Percentiles rank a stretch among this genome's conserved stretches.
phyloP scores from a whole-genome alignment of 2,113 vertebrate species.

The Hyaena hyaena region DNA sequence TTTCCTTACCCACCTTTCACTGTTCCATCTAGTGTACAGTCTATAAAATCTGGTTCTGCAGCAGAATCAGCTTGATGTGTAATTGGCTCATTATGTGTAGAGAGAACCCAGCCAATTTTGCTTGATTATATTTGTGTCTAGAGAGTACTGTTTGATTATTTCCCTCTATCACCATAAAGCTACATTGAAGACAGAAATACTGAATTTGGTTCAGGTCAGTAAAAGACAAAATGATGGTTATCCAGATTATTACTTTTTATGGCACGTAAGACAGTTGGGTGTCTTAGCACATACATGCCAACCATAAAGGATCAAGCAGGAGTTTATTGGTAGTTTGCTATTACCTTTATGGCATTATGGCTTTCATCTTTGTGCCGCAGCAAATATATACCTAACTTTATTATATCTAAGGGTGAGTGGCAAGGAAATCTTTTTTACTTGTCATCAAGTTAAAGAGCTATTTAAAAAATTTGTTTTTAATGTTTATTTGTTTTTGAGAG shows the following conservation, averaged over 20 bases:
- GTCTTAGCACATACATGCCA: background rate
- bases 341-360: background rate
- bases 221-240: conserved; percentile 59
- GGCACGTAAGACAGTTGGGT: background rate
- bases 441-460: background rate
- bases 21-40: background rate
- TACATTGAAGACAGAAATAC: background rate
- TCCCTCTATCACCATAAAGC: background rate
- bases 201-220: conserved; percentile 61
- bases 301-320: background rate
- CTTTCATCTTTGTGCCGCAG: background rate
- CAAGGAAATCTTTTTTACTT: background rate
- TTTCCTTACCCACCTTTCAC: background rate
- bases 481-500: background rate
- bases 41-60: conserved; percentile 17
- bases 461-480: too few relatives aligned
- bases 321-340: background rate
- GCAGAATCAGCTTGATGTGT: background rate
- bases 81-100: conserved; percentile 30
- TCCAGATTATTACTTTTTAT: conserved; percentile 56
- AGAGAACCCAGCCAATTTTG: background rate
- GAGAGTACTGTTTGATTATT: conserved; percentile 12
- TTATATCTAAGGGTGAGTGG: background rate
- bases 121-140: conserved; percentile 22
- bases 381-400: background rate